Base-by-base conservation (phyloP, 2,888 invertebrate genomes). In the Prenolepis imparis region DNA sequence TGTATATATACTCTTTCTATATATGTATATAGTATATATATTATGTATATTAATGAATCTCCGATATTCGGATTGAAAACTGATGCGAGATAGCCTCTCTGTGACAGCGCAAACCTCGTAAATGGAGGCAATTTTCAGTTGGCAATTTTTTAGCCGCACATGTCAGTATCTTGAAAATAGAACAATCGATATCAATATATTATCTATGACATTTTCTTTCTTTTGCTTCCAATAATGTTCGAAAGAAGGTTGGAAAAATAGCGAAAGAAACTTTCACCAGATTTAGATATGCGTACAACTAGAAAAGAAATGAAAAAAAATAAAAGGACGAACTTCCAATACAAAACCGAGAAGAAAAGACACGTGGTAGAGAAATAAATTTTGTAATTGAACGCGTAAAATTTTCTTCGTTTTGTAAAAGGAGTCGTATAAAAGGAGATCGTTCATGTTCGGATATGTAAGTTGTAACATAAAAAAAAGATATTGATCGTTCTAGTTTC, bases 201-300 rank as follows among this genome's bases (percentile, higher is more conserved):
- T 86, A 88, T 87, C 85, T 88, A 91, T 77, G 85, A 41, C 21
- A 89, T 84, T 72, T 88, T 75, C 36, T 73, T 90, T 18, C 32
- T 78, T 36, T 28, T 21, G 8, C 21, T 78, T 78, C 24, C 24
- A 28, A 66, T 32, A 68, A 12, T 32, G 18, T 32, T 18, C 24
- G 12, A 21, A 70, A 36, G 44, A 70, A 44, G 44, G 8, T 44
- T 21, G 32, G 18, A 44, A 5, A n/a, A 72, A 59, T 80, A 36
- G 21, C 12, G 4, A 59, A 48, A 48, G 36, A 48, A 80, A 72
- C 36, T 80, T 80, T 72, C 21, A n/a, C 18, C 18, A 48, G 0
- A 48, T 15, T 18, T 44, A 24, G 36, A 32, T 32, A 28, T 32
- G 59, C 4, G 44, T 32, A 44, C 4, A 44, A 18, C 24, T 0